These are phyloP conservation scores for Tiliqua scincoides DNA, from an alignment of 2,113 vertebrate species.

Conservation along the genomic window DNA sequence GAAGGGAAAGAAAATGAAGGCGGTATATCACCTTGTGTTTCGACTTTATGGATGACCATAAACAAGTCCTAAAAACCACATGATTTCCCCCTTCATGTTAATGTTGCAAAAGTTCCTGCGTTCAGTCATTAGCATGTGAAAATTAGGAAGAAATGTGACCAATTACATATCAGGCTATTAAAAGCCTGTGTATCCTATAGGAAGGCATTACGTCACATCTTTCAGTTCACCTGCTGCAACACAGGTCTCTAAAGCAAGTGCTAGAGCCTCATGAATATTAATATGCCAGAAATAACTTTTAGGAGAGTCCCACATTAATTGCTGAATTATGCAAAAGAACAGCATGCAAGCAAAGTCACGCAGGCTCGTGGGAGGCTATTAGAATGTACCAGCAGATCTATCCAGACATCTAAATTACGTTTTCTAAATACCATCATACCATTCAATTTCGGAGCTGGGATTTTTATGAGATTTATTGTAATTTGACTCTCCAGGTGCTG, in stretches of 20 bases:
- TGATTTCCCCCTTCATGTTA: background rate
- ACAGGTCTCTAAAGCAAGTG: conserved; percentile 16
- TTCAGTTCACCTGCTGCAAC: conserved; percentile 10
- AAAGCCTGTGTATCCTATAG: background rate
- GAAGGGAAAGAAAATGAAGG: background rate
- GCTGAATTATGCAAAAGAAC: conserved; percentile 49
- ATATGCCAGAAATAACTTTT: conserved; percentile 23
- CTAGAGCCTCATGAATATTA: conserved; percentile 35
- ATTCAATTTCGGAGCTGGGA: conserved; percentile 26
- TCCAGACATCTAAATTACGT: conserved; percentile 30
- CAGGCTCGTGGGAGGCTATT: conserved; percentile 24
- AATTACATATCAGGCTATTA: background rate
- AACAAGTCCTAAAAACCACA: background rate
- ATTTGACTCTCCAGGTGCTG: conserved; percentile 34
- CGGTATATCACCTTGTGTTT: background rate
- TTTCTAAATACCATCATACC: conserved; percentile 47
- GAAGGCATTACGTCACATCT: background rate
- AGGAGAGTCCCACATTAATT: conserved; percentile 16
- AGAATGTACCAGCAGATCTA: conserved; percentile 21
- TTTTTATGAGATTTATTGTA: conserved; percentile 46
- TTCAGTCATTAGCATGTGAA: background rate
- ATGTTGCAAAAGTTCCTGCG: background rate
- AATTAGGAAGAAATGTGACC: background rate
- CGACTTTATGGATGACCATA: too few species aligned
- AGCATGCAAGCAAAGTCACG: conserved; percentile 1